These are phyloP conservation scores for Altica lythri DNA, from an alignment of 2,888 invertebrate species.

Conservation along the genomic window DNA sequence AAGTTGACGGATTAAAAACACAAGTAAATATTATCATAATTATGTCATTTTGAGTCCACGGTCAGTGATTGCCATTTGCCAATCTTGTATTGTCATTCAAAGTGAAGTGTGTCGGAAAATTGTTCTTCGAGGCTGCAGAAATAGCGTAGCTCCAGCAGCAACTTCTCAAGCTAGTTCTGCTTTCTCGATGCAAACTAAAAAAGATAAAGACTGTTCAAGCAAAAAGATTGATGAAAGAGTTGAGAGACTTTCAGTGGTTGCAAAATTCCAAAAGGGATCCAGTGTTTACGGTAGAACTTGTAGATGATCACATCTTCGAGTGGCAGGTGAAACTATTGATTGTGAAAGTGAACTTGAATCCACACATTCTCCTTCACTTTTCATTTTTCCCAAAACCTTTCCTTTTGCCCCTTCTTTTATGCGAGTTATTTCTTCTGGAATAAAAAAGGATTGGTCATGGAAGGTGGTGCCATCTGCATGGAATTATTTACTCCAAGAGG, in stretches of 20 bases:
- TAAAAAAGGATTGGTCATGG: constrained; percentile 85
- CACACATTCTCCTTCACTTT: constrained; percentile 75
- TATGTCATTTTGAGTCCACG: too few species aligned
- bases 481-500: constrained; percentile 83
- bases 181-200: constrained; percentile 45
- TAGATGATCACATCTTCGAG: constrained; percentile 85
- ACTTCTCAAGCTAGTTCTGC: constrained; percentile 52
- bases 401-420: constrained; percentile 87
- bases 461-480: constrained; percentile 90
- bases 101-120: too few species aligned
- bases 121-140: constrained; percentile 49
- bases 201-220: constrained; percentile 66
- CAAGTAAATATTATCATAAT: too few species aligned
- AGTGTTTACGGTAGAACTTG: constrained; percentile 80
- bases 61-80: too few species aligned
- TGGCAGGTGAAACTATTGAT: constrained; percentile 87
- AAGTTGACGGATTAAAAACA: too few species aligned
- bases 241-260: constrained; percentile 76
- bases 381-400: constrained; percentile 87
- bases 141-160: constrained; percentile 54
- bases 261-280: constrained; percentile 73
- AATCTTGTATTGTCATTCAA: too few species aligned
- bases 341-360: constrained; percentile 81
- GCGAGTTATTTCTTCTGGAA: constrained; percentile 66
- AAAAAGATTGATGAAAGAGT: constrained; percentile 83